Conservation (phyloP, 2,888 invertebrate genomes). For the Rhimphoctona megacephalus region DNA sequence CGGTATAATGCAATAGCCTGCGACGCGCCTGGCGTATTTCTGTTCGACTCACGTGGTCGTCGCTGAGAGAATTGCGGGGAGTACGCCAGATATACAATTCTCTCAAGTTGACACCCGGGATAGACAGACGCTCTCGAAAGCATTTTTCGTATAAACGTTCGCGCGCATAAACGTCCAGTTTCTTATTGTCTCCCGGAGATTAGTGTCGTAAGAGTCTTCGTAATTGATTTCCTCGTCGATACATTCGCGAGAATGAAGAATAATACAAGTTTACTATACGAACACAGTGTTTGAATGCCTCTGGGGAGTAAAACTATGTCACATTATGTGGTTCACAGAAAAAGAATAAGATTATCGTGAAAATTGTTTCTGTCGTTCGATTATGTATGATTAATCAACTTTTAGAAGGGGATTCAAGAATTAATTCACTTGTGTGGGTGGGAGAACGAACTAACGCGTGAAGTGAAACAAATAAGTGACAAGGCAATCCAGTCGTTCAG, state of each 20-base stretch:
- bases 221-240: conserved; percentile 22
- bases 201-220: conserved; percentile 6
- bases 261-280: too few species aligned
- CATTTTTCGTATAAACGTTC: conserved; percentile 7
- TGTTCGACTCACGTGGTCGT: conserved; percentile 34
- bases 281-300: not conserved
- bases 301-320: not conserved
- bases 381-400: not conserved
- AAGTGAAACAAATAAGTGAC: conserved; percentile 30
- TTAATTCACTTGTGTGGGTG: conserved; percentile 6
- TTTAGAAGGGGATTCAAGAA: not conserved
- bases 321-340: not conserved
- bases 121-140: not conserved
- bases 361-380: not conserved
- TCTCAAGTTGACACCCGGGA: not conserved
- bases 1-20: not conserved
- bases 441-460: conserved; percentile 12
- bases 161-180: conserved; percentile 4
- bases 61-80: conserved; percentile 49
- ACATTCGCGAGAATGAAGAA: not conserved
- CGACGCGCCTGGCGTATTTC: conserved; percentile 44
- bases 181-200: conserved; percentile 22
- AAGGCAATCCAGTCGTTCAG: conserved; percentile 47
- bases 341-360: not conserved
- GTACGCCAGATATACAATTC: conserved; percentile 51